phyloP scores from a whole-genome alignment of 1,140 invertebrate genomes.

The Thaumatotibia leucotreta region DNA sequence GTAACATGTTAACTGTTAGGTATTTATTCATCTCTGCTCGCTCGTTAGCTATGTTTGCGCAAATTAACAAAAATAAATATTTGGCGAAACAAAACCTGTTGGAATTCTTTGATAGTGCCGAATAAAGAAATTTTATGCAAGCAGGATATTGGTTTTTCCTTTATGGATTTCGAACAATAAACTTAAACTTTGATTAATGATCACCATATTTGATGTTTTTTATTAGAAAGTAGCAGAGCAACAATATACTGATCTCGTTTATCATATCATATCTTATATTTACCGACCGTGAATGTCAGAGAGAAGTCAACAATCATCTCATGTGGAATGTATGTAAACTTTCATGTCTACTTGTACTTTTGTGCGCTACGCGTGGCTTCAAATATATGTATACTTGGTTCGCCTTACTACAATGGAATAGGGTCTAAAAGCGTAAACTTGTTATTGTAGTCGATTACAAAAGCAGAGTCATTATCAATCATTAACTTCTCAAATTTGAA shows the following conservation, averaged over 20 bases:
- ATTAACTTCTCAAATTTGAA: constrained; percentile 4
- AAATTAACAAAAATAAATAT: constrained; percentile 15
- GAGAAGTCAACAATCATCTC: neutral
- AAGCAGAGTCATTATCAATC: constrained; percentile 2
- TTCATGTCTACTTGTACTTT: neutral
- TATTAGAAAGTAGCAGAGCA: neutral
- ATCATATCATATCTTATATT: neutral
- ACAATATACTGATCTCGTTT: neutral
- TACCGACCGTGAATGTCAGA: neutral
- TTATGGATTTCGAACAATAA: neutral
- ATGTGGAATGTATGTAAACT: neutral
- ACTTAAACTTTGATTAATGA: neutral
- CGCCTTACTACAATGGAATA: neutral
- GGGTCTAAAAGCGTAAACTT: neutral
- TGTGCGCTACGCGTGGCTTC: neutral
- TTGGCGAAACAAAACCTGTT: neutral
- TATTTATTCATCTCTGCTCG: neutral
- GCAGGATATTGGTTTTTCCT: neutral
- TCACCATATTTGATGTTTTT: neutral
- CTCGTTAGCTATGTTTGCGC: neutral
- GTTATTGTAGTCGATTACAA: neutral
- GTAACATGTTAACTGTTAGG: too few relatives aligned
- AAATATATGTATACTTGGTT: neutral
- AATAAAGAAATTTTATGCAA: neutral
- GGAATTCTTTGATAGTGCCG: neutral